These are phyloP conservation scores for Sapajus apella DNA, from an alignment of 2,113 vertebrate species.

Conservation along the genomic window DNA sequence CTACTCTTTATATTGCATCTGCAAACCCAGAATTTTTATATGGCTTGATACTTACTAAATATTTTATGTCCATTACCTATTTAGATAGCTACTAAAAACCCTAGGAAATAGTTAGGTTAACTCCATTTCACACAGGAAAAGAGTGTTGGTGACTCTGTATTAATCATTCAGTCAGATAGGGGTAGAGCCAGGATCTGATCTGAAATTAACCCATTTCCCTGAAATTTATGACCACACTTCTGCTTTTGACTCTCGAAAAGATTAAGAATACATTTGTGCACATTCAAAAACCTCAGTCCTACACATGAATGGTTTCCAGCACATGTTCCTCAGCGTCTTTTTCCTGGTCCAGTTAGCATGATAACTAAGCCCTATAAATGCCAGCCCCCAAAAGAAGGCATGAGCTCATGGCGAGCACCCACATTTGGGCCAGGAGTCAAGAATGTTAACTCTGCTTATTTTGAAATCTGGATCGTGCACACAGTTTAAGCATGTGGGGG, in stretches of 20 bases:
- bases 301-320: neutral
- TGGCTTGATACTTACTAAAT: neutral
- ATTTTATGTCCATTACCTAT: neutral
- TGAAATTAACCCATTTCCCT: neutral
- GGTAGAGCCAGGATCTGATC: neutral
- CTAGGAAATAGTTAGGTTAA: neutral
- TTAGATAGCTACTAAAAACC: neutral
- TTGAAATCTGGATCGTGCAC: conserved; percentile 61
- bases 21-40: neutral
- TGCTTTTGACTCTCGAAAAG: neutral
- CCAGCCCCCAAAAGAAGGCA: conserved; percentile 40
- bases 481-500: conserved; percentile 32
- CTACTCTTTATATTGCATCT: neutral
- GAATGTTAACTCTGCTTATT: conserved; percentile 64
- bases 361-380: conserved; percentile 6
- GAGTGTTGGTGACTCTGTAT: neutral
- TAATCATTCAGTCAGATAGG: neutral
- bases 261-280: neutral
- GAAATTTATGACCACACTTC: neutral
- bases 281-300: neutral
- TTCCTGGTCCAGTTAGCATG: neutral
- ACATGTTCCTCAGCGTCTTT: neutral
- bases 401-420: conserved; percentile 61
- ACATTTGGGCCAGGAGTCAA: conserved; percentile 68
- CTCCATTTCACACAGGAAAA: neutral